Evolutionary conservation across 2,113 vertebrate species (phyloP).

Genomic region (human (Homo sapiens)): GRCh38 chr9:135165501-135166000

Average conservation of each 20-base stretch:
- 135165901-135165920: rapidly evolving
- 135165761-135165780: rapidly evolving
- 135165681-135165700: neutral
- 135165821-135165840: rapidly evolving
- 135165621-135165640: rapidly evolving
- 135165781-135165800: neutral
- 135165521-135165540: rapidly evolving
- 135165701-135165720: rapidly evolving
- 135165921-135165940: rapidly evolving
- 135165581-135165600: neutral
- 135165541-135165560: rapidly evolving
- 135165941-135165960: too few species aligned
- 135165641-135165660: rapidly evolving
- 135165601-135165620: neutral
- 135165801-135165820: neutral
- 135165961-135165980: neutral
- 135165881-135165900: neutral
- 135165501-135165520: neutral
- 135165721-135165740: rapidly evolving
- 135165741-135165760: rapidly evolving
- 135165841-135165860: rapidly evolving
- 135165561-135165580: neutral
- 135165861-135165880: rapidly evolving
- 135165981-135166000: neutral
- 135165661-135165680: neutral